Evolutionary conservation across 2,797 vertebrate genomes (phyloP).

Genomic region (Tympanoctomys barrerae): DNA sequence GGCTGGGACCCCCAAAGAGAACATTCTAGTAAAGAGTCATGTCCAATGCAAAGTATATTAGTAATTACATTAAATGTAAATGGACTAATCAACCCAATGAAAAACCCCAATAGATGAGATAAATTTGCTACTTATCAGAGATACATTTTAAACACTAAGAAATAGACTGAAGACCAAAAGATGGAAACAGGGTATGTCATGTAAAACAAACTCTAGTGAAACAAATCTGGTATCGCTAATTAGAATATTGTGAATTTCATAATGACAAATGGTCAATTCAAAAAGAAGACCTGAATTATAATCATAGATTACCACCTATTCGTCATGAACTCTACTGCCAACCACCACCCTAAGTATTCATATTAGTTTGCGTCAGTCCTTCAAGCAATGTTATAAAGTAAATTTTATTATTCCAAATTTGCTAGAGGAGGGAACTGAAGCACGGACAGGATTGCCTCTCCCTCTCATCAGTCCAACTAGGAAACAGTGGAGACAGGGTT

Average conservation of each 20-base stretch:
- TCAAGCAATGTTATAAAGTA: conserved; percentile 28
- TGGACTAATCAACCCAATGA: not conserved
- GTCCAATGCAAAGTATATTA: not conserved
- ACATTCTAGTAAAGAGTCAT: not conserved
- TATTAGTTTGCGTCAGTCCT: not conserved
- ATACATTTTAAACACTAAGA: conserved; percentile 17
- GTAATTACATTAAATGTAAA: conserved; percentile 20
- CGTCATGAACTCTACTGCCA: not conserved
- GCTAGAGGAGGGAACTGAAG: conserved; percentile 44
- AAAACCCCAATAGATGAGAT: not conserved
- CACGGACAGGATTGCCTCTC: not conserved
- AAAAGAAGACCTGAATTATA: conserved; percentile 37
- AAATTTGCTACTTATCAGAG: conserved; percentile 35
- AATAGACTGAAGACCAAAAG: not conserved
- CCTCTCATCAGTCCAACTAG: conserved; percentile 1
- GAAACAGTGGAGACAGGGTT: conserved; percentile 7
- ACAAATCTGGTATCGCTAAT: conserved; percentile 1
- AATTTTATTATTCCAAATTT: conserved; percentile 33
- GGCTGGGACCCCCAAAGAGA: not conserved
- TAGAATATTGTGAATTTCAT: not conserved
- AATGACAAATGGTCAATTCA: not conserved
- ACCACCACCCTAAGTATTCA: not conserved
- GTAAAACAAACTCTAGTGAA: not conserved
- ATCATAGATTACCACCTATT: not conserved
- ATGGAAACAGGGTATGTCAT: not conserved